Evolutionary conservation across 2,797 vertebrate species (phyloP).

Genomic region (Crax fasciolata): DNA sequence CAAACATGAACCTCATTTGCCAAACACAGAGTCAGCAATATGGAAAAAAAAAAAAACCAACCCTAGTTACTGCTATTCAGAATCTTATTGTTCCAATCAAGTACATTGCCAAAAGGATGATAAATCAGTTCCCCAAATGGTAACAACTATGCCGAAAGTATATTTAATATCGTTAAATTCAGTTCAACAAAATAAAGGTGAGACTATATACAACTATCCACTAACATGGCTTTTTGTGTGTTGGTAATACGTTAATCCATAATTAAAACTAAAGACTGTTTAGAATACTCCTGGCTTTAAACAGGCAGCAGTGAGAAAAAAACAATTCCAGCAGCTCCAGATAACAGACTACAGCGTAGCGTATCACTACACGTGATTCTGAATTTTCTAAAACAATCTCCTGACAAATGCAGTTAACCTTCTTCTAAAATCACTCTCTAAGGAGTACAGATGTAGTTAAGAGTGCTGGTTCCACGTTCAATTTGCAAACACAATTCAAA

Average conservation of each 20-base stretch:
- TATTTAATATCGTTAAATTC: background rate
- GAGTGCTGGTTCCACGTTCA: background rate
- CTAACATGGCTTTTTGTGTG: background rate
- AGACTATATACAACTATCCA: background rate
- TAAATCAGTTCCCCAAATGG: background rate
- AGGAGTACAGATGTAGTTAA: background rate
- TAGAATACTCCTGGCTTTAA: background rate
- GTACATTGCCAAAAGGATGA: background rate
- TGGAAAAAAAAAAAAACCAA: background rate
- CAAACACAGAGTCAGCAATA: background rate
- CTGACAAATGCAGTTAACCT: background rate
- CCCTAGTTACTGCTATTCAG: background rate
- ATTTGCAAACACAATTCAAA: slow-evolving; percentile 21
- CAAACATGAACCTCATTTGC: background rate
- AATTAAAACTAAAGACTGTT: background rate
- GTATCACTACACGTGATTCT: background rate
- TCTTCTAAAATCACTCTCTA: background rate
- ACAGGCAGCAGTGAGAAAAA: background rate
- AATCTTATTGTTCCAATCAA: background rate
- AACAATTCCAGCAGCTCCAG: background rate
- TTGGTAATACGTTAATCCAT: background rate
- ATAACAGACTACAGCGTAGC: background rate
- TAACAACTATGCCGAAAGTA: background rate
- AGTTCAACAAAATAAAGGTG: background rate
- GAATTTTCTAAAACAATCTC: background rate